phyloP scores from a whole-genome alignment of 2,888 invertebrate species.

The Calameuta idolon region DNA sequence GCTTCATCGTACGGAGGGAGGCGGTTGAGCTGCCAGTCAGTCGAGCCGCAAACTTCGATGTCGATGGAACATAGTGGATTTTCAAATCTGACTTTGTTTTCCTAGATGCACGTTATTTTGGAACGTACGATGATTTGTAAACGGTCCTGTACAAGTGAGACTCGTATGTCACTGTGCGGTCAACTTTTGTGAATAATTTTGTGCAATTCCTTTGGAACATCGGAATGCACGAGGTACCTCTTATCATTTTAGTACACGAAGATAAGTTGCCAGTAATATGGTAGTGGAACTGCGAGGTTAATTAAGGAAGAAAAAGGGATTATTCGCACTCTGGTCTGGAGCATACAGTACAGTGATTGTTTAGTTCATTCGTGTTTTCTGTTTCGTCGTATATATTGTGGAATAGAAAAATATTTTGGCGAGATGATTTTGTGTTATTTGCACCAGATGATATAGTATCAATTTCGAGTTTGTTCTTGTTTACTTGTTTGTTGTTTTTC shows the following conservation, averaged over 20 bases:
- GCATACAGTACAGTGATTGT: not conserved
- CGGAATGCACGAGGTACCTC: not conserved
- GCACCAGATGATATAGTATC: not conserved
- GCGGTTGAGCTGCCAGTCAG: conserved; percentile 38
- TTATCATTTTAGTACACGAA: not conserved
- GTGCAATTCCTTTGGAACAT: not conserved
- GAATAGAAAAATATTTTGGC: not conserved
- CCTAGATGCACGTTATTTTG: not conserved
- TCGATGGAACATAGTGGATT: conserved; percentile 41
- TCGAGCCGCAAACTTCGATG: conserved; percentile 59
- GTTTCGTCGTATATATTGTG: not conserved
- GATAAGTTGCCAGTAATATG: not conserved
- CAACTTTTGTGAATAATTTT: not conserved
- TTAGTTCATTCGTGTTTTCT: not conserved
- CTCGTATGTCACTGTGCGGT: not conserved
- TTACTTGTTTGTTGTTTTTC: not conserved
- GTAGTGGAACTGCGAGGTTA: not conserved
- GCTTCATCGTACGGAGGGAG: conserved; percentile 23
- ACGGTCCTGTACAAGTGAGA: not conserved
- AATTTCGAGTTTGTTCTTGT: not conserved
- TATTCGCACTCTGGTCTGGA: not conserved
- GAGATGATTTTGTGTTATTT: not conserved
- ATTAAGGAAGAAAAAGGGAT: not conserved
- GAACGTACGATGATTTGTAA: not conserved
- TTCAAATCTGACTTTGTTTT: not conserved